Base-by-base conservation (phyloP, 2,888 invertebrate genomes). In the Epinotia bilunana region DNA sequence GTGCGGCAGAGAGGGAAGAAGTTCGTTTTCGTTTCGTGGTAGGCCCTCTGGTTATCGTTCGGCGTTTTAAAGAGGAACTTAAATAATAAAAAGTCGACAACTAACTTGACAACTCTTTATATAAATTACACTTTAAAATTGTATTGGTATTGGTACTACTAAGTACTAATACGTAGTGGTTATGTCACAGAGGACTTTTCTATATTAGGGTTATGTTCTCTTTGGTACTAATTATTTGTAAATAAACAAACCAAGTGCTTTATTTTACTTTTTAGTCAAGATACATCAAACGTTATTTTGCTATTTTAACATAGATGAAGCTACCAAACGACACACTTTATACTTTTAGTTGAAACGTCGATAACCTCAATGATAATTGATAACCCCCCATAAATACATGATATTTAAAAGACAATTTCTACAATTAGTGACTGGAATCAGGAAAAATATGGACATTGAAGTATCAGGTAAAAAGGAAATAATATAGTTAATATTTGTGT, bases 391-490 rank as follows among this genome's bases (percentile, higher is more conserved):
- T 23, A 49, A 16, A 49, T 16, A 49, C 11, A 65, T 65, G 65
- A 49, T n/a, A 64, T 28, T 33, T 33, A 55, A 18, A 33, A 53
- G 65, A 33, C 28, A 6, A 55, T 33, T 53, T 28, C 33, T 65
- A 28, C 33, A 6, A 4, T 18, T 18, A 28, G 28, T 53, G 18
- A 33, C 12, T 53, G 23, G 33, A 65, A 13, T 53, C 18, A 28
- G 65, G 33, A 53, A 28, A n/a, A 65, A 53, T 3, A 65, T 53
- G 65, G 65, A 65, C n/a, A 53, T 65, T 33, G 53, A 53, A 6
- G 12, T 65, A 33, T 65, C 65, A 55, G 65, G 65, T 65, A 65
- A 33, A 6, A 18, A 16, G n/a, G 4, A 58, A 6, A 61, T 7
- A n/a, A 39, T 13, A 33, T n/a, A 28, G 33, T 28, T 60, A 28